These are phyloP conservation scores for Dicyrtomina minuta DNA, from an alignment of 2,888 invertebrate species.

Conservation along the genomic window DNA sequence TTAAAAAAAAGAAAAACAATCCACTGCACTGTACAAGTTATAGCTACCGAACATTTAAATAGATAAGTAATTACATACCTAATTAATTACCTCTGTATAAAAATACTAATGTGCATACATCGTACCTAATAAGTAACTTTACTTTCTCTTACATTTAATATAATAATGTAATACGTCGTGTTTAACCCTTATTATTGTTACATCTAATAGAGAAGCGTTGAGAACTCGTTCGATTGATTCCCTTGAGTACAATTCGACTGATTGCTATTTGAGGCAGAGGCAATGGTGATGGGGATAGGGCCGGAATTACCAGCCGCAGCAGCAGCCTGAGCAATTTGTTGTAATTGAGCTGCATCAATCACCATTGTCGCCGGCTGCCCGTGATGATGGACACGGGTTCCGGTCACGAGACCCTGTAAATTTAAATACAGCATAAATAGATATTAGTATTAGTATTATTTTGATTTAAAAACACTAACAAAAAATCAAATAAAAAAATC, in stretches of 20 bases:
- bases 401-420: constrained; percentile 37
- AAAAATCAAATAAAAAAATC: background rate
- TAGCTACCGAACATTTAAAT: no score
- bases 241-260: constrained; percentile 35
- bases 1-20: no score
- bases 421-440: constrained; percentile 13
- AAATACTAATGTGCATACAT: no score
- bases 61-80: no score
- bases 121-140: no score
- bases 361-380: constrained; percentile 41
- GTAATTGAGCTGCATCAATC: constrained; percentile 49
- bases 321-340: constrained; percentile 47
- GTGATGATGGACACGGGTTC: constrained; percentile 38
- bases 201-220: constrained; percentile 44
- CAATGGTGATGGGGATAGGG: constrained; percentile 48
- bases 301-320: constrained; percentile 35
- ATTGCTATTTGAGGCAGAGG: constrained; percentile 32
- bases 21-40: no score
- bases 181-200: constrained; percentile 2
- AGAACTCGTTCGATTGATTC: constrained; percentile 43
- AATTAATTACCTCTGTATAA: no score
- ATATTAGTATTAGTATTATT: background rate
- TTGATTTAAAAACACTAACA: background rate
- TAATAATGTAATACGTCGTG: no score
- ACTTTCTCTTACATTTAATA: no score